phyloP scores from a whole-genome alignment of 2,797 vertebrate genomes.

The Pseudomugil gertrudae region DNA sequence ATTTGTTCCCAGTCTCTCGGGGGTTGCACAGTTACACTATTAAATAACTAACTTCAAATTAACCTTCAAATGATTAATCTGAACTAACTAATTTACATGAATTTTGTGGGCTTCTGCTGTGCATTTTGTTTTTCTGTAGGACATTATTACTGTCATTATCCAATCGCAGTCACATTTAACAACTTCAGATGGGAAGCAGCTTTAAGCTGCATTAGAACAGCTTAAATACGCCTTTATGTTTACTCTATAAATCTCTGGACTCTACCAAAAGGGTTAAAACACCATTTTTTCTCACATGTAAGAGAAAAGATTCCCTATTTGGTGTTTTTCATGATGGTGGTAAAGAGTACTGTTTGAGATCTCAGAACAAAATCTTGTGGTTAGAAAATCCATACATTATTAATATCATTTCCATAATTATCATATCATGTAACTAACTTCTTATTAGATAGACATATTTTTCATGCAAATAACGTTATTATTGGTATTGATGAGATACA shows the following conservation, averaged over 20 bases:
- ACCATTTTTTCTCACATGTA: neutral
- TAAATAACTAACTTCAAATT: conserved; percentile 13
- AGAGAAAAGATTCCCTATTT: neutral
- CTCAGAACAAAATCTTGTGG: neutral
- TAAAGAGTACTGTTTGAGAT: neutral
- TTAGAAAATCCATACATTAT: neutral
- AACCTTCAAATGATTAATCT: neutral
- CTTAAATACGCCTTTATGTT: neutral
- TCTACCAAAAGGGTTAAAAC: neutral
- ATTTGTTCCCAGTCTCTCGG: neutral
- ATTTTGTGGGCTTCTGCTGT: neutral
- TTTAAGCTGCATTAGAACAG: neutral
- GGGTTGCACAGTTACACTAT: neutral
- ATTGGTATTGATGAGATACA: neutral
- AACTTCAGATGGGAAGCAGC: neutral
- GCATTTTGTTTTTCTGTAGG: neutral
- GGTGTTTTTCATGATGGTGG: neutral
- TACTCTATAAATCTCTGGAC: neutral
- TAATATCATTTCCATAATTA: neutral
- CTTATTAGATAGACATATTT: too few species aligned
- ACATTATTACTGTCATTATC: neutral
- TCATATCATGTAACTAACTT: too few species aligned
- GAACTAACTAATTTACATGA: fast-evolving
- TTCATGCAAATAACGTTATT: neutral
- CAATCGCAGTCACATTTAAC: neutral